Evolutionary conservation across 2,888 invertebrate genomes (phyloP), one percentile per base, ranked within the genome.

Genomic region (Trachelus tabidus): DNA sequence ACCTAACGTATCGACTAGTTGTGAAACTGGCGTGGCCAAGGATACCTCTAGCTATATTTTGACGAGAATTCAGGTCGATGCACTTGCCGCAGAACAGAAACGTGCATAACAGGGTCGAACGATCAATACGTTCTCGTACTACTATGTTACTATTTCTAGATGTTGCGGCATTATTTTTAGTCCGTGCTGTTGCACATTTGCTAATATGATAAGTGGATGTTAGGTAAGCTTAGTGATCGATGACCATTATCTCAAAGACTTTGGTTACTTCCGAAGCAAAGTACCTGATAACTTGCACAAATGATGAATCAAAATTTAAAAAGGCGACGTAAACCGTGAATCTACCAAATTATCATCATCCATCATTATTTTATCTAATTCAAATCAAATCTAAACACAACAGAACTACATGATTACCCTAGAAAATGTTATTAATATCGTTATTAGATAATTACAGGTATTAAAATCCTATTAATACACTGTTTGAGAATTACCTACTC

Each of bases 11-110:
- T 56, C 56, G 23, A 23, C 56, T 56, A 56, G 56, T 56, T 56
- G 23, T 12, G 71, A 71, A 71, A 71, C 71, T 71, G 56, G 23
- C 23, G 56, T 56, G 56, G 56, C 56, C 71, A 71, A 71, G 71
- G 71, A 71, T 71, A 34, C 71, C 4, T 71, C 31, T 31, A 71
- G 34, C 31, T 33, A 34, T 71, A 34, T 71, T 71, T 71, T 34
- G 71, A 71, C 71, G 31, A 31, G 79, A 86, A 86, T 85, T 85
- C 84, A 85, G 87, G 86, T 84, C 86, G 84, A 84, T 85, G 87
- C 82, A 87, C 86, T 82, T 82, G 82, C 56, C 23, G 56, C 56
- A 56, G 56, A 56, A 56, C 78, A 79, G 81, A 83, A 77, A 75
- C 77, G 75, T 79, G 76, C 80, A 74, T 81, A 85, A 85, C 83